phyloP scores from a whole-genome alignment of 2,797 vertebrate genomes.

The Cyclura pinguis region DNA sequence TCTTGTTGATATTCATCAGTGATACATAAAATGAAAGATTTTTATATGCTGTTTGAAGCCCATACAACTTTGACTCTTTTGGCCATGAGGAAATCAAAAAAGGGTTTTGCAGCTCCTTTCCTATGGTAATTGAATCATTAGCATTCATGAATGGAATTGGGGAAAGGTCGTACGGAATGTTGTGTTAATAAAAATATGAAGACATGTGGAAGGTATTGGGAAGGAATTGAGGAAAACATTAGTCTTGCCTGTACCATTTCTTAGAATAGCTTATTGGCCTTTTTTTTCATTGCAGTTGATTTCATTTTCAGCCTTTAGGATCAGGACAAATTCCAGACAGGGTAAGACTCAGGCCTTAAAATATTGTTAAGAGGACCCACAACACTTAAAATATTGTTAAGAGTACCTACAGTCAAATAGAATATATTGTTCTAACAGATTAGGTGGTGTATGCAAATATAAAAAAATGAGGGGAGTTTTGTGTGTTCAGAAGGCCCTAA shows the following conservation, averaged over 20 bases:
- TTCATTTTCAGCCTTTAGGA: not conserved
- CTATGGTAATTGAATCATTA: slow-evolving; percentile 13
- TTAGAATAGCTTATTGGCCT: not conserved
- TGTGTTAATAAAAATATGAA: slow-evolving; percentile 28
- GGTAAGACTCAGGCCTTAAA: not conserved
- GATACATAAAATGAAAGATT: not conserved
- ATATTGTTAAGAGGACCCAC: not conserved
- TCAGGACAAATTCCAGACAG: not conserved
- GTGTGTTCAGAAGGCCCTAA: too few relatives aligned
- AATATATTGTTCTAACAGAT: not conserved
- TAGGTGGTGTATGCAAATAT: not conserved
- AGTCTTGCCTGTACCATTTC: not conserved
- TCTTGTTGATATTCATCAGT: slow-evolving; percentile 20
- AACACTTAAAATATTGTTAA: not conserved
- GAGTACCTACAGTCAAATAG: not conserved
- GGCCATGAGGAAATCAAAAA: not conserved
- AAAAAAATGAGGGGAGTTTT: too few relatives aligned
- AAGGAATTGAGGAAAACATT: not conserved
- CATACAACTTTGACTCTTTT: not conserved
- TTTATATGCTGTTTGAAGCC: slow-evolving; percentile 21
- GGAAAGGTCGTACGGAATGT: not conserved
- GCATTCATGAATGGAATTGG: slow-evolving; percentile 14
- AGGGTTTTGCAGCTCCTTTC: not conserved
- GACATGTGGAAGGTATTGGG: not conserved
- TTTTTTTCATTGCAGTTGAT: not conserved